Percentiles rank a stretch among this genome's conserved stretches.
These are phyloP conservation scores for Rhinoraja longicauda DNA, from an alignment of 2,797 vertebrate species.

Conservation along the genomic window DNA sequence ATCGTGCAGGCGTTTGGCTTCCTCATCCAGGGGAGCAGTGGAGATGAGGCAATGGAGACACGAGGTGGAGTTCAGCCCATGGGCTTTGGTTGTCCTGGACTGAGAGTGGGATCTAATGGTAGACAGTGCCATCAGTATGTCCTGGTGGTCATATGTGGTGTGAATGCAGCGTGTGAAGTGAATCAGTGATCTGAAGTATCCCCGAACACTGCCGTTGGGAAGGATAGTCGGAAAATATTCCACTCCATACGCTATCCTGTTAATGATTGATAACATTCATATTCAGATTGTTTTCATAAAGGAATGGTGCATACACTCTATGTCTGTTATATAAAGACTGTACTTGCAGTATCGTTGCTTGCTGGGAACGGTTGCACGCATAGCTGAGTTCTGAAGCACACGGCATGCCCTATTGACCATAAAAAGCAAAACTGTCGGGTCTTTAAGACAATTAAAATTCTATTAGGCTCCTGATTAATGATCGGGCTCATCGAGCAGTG, in stretches of 20 bases:
- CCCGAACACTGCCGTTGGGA: not conserved
- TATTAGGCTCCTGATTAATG: conserved; percentile 21
- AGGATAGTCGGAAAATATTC: not conserved
- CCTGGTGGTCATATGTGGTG: not conserved
- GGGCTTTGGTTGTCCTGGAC: not conserved
- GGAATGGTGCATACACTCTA: no score
- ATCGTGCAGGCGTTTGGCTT: not conserved
- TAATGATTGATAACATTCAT: not conserved
- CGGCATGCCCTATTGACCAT: not conserved
- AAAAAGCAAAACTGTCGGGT: not conserved
- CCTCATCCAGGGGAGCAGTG: not conserved
- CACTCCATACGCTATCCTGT: not conserved
- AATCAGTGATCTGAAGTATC: not conserved
- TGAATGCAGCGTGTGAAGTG: not conserved
- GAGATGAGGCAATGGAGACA: not conserved
- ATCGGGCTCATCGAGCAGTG: not conserved
- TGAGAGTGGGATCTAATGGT: not conserved
- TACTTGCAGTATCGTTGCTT: not conserved
- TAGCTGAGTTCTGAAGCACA: conserved; percentile 18
- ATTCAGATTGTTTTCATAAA: not conserved
- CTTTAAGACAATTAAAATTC: not conserved
- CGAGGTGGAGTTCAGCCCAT: not conserved
- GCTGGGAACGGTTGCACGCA: not conserved
- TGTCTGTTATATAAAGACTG: not conserved
- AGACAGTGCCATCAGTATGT: not conserved